phyloP scores from a whole-genome alignment of 2,797 vertebrate genomes.

The Pipistrellus nathusii region DNA sequence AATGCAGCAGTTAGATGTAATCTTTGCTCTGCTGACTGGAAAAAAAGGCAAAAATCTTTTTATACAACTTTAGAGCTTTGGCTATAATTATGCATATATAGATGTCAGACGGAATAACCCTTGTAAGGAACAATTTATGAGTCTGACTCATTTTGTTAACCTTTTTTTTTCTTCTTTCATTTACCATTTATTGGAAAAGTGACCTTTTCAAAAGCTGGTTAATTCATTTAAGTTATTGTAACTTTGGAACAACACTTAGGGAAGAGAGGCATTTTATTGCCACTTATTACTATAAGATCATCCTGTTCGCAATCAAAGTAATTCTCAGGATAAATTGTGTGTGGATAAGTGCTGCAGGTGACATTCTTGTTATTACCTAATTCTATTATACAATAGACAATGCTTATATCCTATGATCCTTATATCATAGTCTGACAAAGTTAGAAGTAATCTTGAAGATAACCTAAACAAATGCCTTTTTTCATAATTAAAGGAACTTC shows the following conservation, averaged over 20 bases:
- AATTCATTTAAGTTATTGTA: slow-evolving; percentile 80
- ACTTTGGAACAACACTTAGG: slow-evolving; percentile 74
- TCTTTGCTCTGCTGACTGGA: slow-evolving; percentile 60
- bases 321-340: slow-evolving; percentile 16
- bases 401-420: not conserved
- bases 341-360: not conserved
- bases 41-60: slow-evolving; percentile 53
- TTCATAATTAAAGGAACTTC: not conserved
- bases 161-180: slow-evolving; percentile 29
- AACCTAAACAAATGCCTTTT: not conserved
- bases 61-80: slow-evolving; percentile 46
- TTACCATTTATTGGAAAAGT: slow-evolving; percentile 76
- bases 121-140: slow-evolving; percentile 72
- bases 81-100: slow-evolving; percentile 74
- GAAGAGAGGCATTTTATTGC: slow-evolving; percentile 69
- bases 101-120: slow-evolving; percentile 67
- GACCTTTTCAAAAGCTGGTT: slow-evolving; percentile 77
- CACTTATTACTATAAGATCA: slow-evolving; percentile 54
- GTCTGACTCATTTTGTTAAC: slow-evolving; percentile 76
- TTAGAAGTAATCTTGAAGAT: not conserved
- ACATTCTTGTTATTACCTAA: slow-evolving; percentile 21
- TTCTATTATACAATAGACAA: not conserved
- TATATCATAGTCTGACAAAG: not conserved
- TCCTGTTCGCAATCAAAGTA: slow-evolving; percentile 47
- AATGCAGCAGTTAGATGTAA: slow-evolving; percentile 42